Percentiles rank a stretch among this genome's conserved stretches.
phyloP scores from a whole-genome alignment of 2,888 invertebrate genomes.

The Cyclophora albipunctata region DNA sequence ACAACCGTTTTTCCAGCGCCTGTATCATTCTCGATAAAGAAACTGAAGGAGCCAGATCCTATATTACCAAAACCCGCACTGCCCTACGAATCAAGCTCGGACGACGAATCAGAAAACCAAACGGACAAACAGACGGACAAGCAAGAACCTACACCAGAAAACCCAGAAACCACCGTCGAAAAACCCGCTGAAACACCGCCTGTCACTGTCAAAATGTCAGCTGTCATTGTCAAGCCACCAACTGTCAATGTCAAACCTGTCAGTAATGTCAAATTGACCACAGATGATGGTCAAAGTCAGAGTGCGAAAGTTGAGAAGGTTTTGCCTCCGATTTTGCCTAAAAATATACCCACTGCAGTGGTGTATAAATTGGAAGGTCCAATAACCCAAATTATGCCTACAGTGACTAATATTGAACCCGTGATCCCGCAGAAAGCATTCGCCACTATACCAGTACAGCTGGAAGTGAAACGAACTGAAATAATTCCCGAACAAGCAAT shows the following conservation, averaged over 20 bases:
- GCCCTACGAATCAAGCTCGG: constrained; percentile 85
- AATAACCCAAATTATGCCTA: constrained; percentile 31
- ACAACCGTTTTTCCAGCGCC: constrained; percentile 65
- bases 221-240: too few relatives aligned
- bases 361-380: constrained; percentile 56
- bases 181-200: constrained; percentile 18
- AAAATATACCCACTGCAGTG: constrained; percentile 37
- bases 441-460: too few relatives aligned
- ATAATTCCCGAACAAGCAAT: constrained; percentile 23
- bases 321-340: too few relatives aligned
- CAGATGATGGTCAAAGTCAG: too few relatives aligned
- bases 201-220: not conserved
- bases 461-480: constrained; percentile 3
- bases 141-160: constrained; percentile 6
- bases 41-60: constrained; percentile 82
- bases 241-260: constrained; percentile 1
- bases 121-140: constrained; percentile 23
- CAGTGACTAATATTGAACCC: constrained; percentile 26
- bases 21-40: constrained; percentile 90
- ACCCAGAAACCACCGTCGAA: constrained; percentile 21
- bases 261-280: not conserved
- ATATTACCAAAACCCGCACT: constrained; percentile 82
- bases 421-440: constrained; percentile 10
- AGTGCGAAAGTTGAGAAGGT: too few relatives aligned
- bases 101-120: constrained; percentile 69